Base-by-base conservation (phyloP, 2,113 vertebrate genomes). In the Lampris megalopsis region DNA sequence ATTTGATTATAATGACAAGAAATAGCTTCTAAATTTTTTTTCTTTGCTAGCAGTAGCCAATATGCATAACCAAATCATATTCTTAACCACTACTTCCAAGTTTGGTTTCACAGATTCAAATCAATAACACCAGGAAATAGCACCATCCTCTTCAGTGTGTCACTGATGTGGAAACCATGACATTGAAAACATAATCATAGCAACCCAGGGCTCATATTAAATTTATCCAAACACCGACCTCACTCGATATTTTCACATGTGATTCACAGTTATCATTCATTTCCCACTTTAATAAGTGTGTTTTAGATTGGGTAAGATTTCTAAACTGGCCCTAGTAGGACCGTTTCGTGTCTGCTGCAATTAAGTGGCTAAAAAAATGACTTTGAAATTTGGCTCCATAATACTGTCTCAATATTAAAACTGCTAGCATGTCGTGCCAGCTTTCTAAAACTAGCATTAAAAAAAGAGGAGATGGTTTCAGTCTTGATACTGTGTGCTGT, bases 371-470 rank as follows among this genome's bases (percentile, higher is more conserved):
- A 45, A 45, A 9, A 52, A 52, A 47, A 77, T 50, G n/a, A 9
- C 9, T 37, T 48, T 47, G 13, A 63, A 56, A 71, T 38, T 58
- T 37, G 56, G 6, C 36, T 58, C 24, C 24, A 58, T 38, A 37
- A 36, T 37, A 37, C 8, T 37, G 47, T 8, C 37, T 52, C 50
- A 47, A 68, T 71, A 37, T 60, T 5, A 53, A 9, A 75, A 72
- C 42, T 9, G 24, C 54, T 72, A 3, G 37, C 1, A 11, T 40
- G 41, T 13, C 5, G 7, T 11, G 1, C 11, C 8, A 50, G 10
- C 2, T 2, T 53, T 9, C 3, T 4, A 38, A 9, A 59, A 38
- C 24, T 35, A n/a, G 6, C 9, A 7, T 3, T 49, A 24, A 2
- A 3, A 48, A 3, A 63, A 63, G n/a, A 36, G 47, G 1, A n/a